Base-by-base conservation (phyloP, 2,797 vertebrate species). In the Varecia variegata region DNA sequence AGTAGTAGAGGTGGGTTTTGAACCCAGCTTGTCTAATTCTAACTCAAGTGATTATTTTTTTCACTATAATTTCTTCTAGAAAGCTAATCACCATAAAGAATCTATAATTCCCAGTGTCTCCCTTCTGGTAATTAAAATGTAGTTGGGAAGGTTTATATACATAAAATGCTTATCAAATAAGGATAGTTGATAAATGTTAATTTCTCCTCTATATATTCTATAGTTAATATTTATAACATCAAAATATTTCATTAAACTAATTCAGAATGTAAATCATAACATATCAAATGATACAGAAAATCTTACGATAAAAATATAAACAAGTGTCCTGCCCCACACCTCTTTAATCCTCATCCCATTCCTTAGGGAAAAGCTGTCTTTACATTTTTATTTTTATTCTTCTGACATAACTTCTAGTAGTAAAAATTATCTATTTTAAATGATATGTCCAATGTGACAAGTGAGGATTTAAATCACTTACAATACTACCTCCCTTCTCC, bases 361-460 rank as follows among this genome's bases (percentile, higher is more conserved):
- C 30, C 43, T 90, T 38, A 81, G 45, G 87, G 52, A 80, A 89
- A 83, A 80, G 18, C 5, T 50, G 32, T 77, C 8, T 73, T 50
- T 10, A 71, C 68, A 81, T 32, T 17, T n/a, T 56, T 56, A 20
- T 93, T 45, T 76, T 83, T 58, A 43, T 35, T 88, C 32, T 89
- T 89, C 20, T 79, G 35, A 20, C 40, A 80, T 71, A 85, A 71
- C 0, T 25, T 85, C 47, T 86, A 13, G 6, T 60, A 84, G 23
- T 65, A 80, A 88, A 95, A 93, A 50, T 58, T 80, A 50, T n/a
- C 25, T 50, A 47, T 90, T 85, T 67, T 56, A 90, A 93, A 47
- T 93, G 38, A 84, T 65, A 71, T 40, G 14, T 73, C 71, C 43
- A 62, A 5, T 35, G 47, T 85, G 47, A 56, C 20, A 84, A 18